Conservation (phyloP, 2,797 vertebrate genomes). For the Lateolabrax maculatus region DNA sequence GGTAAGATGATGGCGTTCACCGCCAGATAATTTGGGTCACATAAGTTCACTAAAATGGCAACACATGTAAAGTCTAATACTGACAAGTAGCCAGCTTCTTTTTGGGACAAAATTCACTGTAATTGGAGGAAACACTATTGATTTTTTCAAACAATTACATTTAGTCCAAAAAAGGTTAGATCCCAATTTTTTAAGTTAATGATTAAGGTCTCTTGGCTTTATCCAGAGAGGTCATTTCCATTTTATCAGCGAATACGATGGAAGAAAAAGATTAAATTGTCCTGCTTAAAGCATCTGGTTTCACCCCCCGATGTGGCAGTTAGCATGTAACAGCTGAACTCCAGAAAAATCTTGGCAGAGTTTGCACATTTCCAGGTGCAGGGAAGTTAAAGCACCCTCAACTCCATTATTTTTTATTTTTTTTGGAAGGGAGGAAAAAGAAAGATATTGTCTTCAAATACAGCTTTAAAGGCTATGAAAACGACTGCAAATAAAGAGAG, state of each 20-base stretch:
- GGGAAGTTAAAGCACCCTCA: slow-evolving; percentile 34
- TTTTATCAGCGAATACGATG: slow-evolving; percentile 43
- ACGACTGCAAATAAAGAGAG: not conserved
- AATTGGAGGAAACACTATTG: slow-evolving; percentile 50
- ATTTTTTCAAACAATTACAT: slow-evolving; percentile 22
- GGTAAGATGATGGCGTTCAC: slow-evolving; percentile 37
- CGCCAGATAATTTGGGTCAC: slow-evolving; percentile 63
- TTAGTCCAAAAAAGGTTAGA: slow-evolving; percentile 28
- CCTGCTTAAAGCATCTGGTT: slow-evolving; percentile 54
- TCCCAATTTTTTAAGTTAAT: slow-evolving; percentile 16
- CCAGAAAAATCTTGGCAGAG: slow-evolving; percentile 57
- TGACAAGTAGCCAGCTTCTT: slow-evolving; percentile 57
- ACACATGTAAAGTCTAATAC: slow-evolving; percentile 61
- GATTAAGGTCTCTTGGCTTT: slow-evolving; percentile 36
- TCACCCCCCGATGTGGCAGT: slow-evolving; percentile 54
- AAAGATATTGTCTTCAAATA: slow-evolving; percentile 39
- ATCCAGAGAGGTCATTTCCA: slow-evolving; percentile 32
- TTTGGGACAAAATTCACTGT: slow-evolving; percentile 44
- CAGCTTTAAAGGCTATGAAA: slow-evolving; percentile 22
- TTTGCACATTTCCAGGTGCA: slow-evolving; percentile 57
- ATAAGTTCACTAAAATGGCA: slow-evolving; percentile 68
- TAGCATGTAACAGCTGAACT: slow-evolving; percentile 49
- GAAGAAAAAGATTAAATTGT: slow-evolving; percentile 50
- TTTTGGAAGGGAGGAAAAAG: slow-evolving; percentile 18
- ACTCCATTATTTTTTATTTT: not conserved